Evolutionary conservation across 2,888 invertebrate species (phyloP).

Genomic region (Xanthia icteritia): DNA sequence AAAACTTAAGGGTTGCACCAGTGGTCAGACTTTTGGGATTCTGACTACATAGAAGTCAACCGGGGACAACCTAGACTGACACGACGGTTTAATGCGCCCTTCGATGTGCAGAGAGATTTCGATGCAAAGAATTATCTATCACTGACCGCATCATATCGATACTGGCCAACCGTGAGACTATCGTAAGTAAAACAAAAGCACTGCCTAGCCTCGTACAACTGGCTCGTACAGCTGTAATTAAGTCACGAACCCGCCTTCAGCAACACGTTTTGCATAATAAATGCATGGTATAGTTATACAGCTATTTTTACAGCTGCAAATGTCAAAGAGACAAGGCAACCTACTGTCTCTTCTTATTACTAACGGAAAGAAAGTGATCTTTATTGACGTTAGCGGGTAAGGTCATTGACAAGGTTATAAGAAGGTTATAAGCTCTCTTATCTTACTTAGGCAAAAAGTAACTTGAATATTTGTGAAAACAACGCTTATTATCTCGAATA

Average conservation of each 20-base stretch:
- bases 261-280: constrained; percentile 1
- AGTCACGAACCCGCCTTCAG: not conserved
- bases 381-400: constrained; percentile 12
- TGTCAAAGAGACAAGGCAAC: not conserved
- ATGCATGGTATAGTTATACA: not conserved
- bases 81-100: not conserved
- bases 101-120: not conserved
- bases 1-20: not conserved
- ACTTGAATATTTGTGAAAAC: constrained; percentile 25
- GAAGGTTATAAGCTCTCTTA: constrained; percentile 16
- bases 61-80: not conserved
- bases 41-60: not conserved
- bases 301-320: constrained; percentile 7
- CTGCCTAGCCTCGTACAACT: not conserved
- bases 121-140: not conserved
- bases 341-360: not conserved
- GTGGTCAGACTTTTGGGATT: too few species aligned
- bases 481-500: not conserved
- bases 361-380: not conserved
- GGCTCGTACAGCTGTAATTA: not conserved
- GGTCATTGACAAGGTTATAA: constrained; percentile 22
- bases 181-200: not conserved
- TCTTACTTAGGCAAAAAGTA: constrained; percentile 26
- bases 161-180: not conserved
- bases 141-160: not conserved